phyloP scores from a whole-genome alignment of 2,113 vertebrate genomes.

The Rhinopomastus cyanomelas region DNA sequence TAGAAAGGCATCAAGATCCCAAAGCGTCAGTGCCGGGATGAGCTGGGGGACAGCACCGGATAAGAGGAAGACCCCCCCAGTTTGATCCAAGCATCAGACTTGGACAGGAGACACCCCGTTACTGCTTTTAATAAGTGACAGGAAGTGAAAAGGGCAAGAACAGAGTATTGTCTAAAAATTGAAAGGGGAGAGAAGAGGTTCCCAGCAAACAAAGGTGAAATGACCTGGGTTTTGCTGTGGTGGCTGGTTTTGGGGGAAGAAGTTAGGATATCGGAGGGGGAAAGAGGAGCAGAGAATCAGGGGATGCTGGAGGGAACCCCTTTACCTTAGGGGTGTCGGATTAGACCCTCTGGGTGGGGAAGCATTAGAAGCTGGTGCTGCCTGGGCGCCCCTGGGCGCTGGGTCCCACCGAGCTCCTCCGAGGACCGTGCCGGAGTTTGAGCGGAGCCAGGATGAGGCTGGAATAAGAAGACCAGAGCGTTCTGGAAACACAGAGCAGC shows the following conservation, averaged over 20 bases:
- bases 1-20: background rate
- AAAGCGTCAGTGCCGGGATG: background rate
- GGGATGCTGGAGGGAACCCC: fast-evolving
- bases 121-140: background rate
- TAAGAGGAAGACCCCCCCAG: background rate
- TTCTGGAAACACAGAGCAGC: background rate
- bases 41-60: background rate
- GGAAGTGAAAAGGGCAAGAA: background rate
- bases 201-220: too few relatives aligned
- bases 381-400: fast-evolving
- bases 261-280: fast-evolving
- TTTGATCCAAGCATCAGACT: background rate
- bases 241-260: background rate
- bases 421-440: background rate
- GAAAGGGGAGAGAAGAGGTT: background rate
- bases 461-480: background rate
- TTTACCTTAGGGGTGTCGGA: background rate
- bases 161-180: too few relatives aligned
- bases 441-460: background rate
- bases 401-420: background rate
- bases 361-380: background rate
- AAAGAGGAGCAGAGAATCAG: background rate
- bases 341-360: fast-evolving
- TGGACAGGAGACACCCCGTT: fast-evolving
- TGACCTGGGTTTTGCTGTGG: background rate